Conservation (phyloP, 2,888 invertebrate genomes). For the Iselma pallidipennis region DNA sequence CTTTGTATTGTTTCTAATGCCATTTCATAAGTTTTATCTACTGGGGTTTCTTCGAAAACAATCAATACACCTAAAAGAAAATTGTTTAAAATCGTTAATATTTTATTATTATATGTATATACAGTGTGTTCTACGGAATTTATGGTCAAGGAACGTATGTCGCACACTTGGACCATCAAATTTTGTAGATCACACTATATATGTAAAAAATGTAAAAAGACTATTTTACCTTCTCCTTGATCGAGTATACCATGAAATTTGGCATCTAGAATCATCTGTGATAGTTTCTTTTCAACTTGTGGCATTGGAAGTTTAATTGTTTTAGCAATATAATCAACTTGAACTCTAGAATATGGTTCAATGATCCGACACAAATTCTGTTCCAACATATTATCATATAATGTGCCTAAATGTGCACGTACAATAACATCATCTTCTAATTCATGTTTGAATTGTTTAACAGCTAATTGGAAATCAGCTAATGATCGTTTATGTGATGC, state of each 20-base stretch:
- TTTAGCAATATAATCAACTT: constrained; percentile 90
- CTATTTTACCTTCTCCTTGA: constrained; percentile 80
- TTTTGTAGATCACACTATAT: too few relatives aligned
- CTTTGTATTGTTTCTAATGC: constrained; percentile 97
- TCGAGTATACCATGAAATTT: constrained; percentile 97
- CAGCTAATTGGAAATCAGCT: constrained; percentile 92
- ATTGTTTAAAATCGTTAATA: neutral
- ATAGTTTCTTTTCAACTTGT: constrained; percentile 97
- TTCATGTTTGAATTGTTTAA: constrained; percentile 85
- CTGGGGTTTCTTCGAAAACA: constrained; percentile 92
- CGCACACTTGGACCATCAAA: too few relatives aligned
- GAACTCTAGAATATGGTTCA: constrained; percentile 97
- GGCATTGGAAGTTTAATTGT: constrained; percentile 88
- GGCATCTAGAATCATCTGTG: constrained; percentile 99
- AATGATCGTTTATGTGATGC: constrained; percentile 96
- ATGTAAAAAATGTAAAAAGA: neutral
- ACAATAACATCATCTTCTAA: constrained; percentile 96
- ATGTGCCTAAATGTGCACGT: constrained; percentile 91
- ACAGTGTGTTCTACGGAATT: neutral
- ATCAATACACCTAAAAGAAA: constrained; percentile 76
- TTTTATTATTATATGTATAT: neutral
- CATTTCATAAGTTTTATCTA: constrained; percentile 97
- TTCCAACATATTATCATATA: constrained; percentile 98
- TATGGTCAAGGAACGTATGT: too few relatives aligned
- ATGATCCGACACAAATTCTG: constrained; percentile 98